phyloP scores from a whole-genome alignment of 2,797 vertebrate species.

The Diglossa cyanea region DNA sequence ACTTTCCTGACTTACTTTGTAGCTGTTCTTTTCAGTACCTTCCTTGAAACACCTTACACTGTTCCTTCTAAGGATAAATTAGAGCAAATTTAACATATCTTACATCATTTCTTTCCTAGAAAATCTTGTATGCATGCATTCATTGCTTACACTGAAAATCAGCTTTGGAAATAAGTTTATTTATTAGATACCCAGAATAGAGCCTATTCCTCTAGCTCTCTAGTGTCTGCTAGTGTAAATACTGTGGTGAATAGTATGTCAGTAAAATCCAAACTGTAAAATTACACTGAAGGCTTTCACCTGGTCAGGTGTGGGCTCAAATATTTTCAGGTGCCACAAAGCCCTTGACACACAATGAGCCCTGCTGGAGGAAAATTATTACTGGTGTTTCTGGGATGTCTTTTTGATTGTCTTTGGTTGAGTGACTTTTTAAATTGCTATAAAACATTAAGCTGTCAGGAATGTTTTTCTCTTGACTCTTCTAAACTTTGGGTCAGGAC shows the following conservation, averaged over 20 bases:
- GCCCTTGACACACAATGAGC: neutral
- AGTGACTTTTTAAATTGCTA: constrained; percentile 12
- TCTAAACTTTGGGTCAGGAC: neutral
- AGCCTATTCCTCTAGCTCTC: neutral
- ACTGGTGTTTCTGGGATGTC: neutral
- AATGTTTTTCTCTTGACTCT: neutral
- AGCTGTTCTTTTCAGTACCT: neutral
- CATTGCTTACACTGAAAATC: neutral
- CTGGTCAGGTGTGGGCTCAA: neutral
- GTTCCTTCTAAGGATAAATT: neutral
- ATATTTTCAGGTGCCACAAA: neutral
- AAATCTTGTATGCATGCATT: neutral
- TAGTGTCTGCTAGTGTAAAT: neutral
- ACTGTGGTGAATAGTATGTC: neutral
- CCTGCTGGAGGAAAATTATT: neutral
- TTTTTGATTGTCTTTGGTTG: neutral
- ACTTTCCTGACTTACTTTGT: neutral
- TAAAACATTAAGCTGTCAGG: neutral
- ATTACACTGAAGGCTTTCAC: neutral
- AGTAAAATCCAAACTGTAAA: neutral
- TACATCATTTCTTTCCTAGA: neutral
- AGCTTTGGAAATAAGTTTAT: neutral
- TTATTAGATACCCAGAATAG: neutral
- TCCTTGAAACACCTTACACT: neutral
- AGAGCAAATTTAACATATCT: neutral